Conservation (phyloP, 1,140 invertebrate species). For the Phymastichus coffea region DNA sequence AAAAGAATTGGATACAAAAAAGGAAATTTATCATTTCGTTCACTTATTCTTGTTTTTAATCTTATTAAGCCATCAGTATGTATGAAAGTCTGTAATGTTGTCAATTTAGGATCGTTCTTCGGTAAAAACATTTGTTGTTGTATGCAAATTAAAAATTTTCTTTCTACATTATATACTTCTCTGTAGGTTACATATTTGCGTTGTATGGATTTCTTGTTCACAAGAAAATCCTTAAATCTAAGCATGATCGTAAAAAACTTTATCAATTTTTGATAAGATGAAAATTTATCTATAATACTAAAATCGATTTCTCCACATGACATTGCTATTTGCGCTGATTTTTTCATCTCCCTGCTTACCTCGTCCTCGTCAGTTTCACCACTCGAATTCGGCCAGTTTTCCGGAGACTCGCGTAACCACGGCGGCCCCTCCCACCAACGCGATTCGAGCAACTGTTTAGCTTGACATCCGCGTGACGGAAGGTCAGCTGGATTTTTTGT, state of each 20-base stretch:
- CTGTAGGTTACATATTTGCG: constrained; percentile 14
- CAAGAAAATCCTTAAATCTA: constrained; percentile 34
- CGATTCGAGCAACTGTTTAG: constrained; percentile 34
- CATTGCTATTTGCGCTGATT: constrained; percentile 10
- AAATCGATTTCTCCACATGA: constrained; percentile 2
- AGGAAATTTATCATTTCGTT: constrained; percentile 30
- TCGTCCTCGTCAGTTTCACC: constrained; percentile 19
- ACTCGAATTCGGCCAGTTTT: constrained; percentile 31
- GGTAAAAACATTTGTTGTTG: constrained; percentile 24
- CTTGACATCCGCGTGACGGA: not conserved
- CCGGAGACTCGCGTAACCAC: constrained; percentile 33
- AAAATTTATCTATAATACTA: constrained; percentile 30
- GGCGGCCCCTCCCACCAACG: constrained; percentile 49
- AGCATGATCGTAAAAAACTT: constrained; percentile 35
- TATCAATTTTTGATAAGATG: constrained; percentile 32
- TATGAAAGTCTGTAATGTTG: constrained; percentile 23
- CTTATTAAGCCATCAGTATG: constrained; percentile 32
- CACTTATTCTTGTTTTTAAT: constrained; percentile 34
- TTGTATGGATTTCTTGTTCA: constrained; percentile 4
- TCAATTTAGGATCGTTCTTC: constrained; percentile 20
- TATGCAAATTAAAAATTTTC: constrained; percentile 29
- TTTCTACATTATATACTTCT: constrained; percentile 33
- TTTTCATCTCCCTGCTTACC: constrained; percentile 22
- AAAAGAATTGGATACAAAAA: constrained; percentile 39
- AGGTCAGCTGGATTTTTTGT: constrained; percentile 47